These are phyloP conservation scores for Medauroidea extradentata DNA, from an alignment of 1,140 invertebrate genomes.

Conservation along the genomic window DNA sequence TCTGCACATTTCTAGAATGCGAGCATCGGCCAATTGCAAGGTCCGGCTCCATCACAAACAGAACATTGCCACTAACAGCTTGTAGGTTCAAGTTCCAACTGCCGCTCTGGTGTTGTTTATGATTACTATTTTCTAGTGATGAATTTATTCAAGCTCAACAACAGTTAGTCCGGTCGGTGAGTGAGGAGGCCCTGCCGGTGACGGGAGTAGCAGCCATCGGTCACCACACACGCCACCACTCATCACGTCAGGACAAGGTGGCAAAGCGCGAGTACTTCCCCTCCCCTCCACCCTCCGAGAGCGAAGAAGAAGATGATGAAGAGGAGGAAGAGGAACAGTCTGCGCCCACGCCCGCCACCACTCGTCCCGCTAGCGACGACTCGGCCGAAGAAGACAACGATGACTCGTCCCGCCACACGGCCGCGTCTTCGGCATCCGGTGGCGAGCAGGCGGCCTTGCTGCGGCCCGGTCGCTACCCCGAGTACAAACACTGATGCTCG, in stretches of 20 bases:
- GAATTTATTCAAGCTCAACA: constrained; percentile 91
- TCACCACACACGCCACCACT: constrained; percentile 9
- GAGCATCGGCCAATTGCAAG: too few relatives aligned
- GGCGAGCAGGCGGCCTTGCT: constrained; percentile 42
- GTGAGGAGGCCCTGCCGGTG: constrained; percentile 74
- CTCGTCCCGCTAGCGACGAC: constrained; percentile 10
- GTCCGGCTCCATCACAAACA: too few relatives aligned
- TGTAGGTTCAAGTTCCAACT: too few relatives aligned
- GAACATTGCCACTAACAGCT: too few relatives aligned
- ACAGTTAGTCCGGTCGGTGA: constrained; percentile 86
- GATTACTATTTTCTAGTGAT: constrained; percentile 76
- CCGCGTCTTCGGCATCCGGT: constrained; percentile 3
- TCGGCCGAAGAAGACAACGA: constrained; percentile 13
- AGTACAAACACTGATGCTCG: constrained; percentile 55
- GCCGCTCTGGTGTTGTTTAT: constrained; percentile 12
- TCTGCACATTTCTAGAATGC: too few relatives aligned
- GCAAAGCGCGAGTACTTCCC: constrained; percentile 14
- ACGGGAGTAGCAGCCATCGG: constrained; percentile 40
- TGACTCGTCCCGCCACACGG: constrained; percentile 9
- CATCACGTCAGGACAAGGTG: constrained; percentile 19
- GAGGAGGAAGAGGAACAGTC: neutral
- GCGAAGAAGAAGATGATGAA: constrained; percentile 1
- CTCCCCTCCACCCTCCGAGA: constrained; percentile 10
- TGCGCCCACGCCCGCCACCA: neutral
- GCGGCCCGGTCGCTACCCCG: constrained; percentile 50